Percentiles rank a stretch among this genome's conserved stretches.
These are phyloP conservation scores for Promerops cafer DNA, from an alignment of 2,113 vertebrate species.

Conservation along the genomic window DNA sequence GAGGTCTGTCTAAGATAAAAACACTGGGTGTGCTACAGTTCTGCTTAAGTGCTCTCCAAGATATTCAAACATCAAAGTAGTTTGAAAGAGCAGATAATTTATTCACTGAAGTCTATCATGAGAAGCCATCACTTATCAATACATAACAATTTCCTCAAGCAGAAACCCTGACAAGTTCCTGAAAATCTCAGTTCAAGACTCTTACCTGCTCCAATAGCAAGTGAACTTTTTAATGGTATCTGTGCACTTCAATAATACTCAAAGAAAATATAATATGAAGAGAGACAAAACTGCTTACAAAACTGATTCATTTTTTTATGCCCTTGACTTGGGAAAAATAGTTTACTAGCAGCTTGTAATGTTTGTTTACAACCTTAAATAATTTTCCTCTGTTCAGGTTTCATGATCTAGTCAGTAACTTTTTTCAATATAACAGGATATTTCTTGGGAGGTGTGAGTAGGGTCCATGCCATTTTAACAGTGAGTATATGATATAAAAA, in stretches of 20 bases:
- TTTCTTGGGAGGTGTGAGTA: neutral
- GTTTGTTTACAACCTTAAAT: slow-evolving; percentile 8
- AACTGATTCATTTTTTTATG: neutral
- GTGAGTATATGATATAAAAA: neutral
- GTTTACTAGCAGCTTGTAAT: neutral
- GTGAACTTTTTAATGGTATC: neutral
- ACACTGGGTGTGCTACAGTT: neutral
- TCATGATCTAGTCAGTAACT: neutral
- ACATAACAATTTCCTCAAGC: neutral
- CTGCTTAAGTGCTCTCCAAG: neutral
- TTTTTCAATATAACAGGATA: neutral
- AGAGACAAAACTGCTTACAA: neutral
- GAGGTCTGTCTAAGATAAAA: neutral
- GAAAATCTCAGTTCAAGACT: neutral
- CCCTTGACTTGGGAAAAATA: slow-evolving; percentile 20
- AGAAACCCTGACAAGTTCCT: neutral
- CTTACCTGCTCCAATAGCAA: neutral
- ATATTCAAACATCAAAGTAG: neutral
- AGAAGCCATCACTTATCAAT: neutral
- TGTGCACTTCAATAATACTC: slow-evolving; percentile 7
- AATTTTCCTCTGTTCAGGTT: neutral
- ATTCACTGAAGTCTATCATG: neutral
- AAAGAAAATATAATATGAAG: neutral
- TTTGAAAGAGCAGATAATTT: neutral
- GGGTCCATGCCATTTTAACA: neutral